Conservation (phyloP, 2,113 vertebrate genomes). For the Deroptyus accipitrinus region DNA sequence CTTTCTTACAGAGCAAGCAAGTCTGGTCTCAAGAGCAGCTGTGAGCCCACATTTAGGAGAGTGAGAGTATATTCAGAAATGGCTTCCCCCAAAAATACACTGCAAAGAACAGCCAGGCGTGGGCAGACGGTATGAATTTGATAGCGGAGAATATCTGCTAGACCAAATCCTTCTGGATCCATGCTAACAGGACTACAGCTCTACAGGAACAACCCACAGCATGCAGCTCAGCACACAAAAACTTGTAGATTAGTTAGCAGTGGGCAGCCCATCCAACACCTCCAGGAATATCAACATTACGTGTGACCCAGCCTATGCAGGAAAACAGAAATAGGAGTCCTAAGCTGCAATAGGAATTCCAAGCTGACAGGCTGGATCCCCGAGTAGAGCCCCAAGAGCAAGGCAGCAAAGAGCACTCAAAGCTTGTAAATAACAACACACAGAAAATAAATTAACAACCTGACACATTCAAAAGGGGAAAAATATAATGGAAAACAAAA, state of each 20-base stretch:
- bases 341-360: background rate
- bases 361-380: background rate
- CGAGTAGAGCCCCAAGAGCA: background rate
- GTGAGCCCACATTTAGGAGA: background rate
- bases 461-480: background rate
- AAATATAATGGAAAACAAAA: background rate
- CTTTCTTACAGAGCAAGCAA: background rate
- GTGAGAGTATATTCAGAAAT: background rate
- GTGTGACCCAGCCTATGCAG: background rate
- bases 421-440: background rate
- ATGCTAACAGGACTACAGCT: background rate
- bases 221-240: background rate
- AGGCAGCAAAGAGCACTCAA: background rate
- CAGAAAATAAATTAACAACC: background rate
- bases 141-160: background rate
- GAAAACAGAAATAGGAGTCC: accelerated
- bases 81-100: background rate
- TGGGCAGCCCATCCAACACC: background rate
- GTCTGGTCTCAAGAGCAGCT: background rate
- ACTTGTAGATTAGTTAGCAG: background rate
- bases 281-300: background rate
- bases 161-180: background rate
- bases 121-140: background rate
- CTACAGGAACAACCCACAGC: background rate
- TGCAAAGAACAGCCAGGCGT: background rate